Conservation (phyloP, 1,140 invertebrate species). For the Neuroterus valhalla region DNA sequence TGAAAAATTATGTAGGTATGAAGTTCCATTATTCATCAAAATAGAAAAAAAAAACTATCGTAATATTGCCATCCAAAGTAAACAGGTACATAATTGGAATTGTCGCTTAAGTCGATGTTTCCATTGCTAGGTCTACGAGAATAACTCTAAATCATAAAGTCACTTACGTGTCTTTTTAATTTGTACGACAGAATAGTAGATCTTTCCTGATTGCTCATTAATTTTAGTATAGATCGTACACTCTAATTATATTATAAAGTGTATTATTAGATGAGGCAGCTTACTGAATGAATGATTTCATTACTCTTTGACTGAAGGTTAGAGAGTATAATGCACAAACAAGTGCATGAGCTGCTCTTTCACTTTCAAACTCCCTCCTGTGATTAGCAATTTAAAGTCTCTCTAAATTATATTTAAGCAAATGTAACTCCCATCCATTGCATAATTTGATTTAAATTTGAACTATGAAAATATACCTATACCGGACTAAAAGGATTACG, state of each 20-base stretch:
- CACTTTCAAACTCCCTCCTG: constrained; percentile 15
- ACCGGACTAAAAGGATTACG: too few relatives aligned
- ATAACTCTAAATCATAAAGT: too few relatives aligned
- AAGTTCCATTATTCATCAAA: too few relatives aligned
- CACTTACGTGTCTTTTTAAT: too few relatives aligned
- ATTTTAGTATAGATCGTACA: neutral
- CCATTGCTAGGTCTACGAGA: too few relatives aligned
- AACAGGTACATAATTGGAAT: too few relatives aligned
- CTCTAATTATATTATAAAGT: neutral
- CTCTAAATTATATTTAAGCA: constrained; percentile 2
- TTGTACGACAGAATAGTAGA: too few relatives aligned
- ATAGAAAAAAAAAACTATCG: too few relatives aligned
- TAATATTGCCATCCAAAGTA: too few relatives aligned
- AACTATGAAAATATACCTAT: too few relatives aligned
- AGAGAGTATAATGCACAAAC: neutral
- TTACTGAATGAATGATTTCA: constrained; percentile 26
- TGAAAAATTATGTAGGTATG: too few relatives aligned
- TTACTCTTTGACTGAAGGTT: constrained; percentile 23
- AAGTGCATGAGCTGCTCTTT: constrained; percentile 11
- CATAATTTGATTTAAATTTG: neutral
- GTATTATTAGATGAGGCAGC: constrained; percentile 14
- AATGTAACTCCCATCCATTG: neutral
- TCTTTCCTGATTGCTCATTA: neutral
- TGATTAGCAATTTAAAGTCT: constrained; percentile 15
- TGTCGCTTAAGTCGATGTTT: too few relatives aligned